Evolutionary conservation across 2,888 invertebrate genomes (phyloP).

Genomic region (Sinohyriopsis cumingii): DNA sequence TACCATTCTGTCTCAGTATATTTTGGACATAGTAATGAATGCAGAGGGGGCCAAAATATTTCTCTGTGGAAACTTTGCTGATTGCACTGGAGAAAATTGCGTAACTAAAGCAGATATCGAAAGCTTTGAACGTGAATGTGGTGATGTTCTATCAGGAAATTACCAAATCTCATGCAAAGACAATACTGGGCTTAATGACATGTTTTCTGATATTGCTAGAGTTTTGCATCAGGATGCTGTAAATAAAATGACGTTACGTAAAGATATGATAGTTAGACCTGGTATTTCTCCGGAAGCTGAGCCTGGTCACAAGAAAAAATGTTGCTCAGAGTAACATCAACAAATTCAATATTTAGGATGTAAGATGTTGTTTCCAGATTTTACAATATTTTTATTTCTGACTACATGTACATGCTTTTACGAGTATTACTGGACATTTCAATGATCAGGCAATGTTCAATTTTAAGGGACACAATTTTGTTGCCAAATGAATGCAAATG

Average conservation of each 20-base stretch:
- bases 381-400: not conserved
- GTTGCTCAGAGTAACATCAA: constrained; percentile 41
- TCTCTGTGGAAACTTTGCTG: constrained; percentile 92
- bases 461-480: no score
- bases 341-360: not conserved
- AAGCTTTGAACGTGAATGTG: constrained; percentile 89
- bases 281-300: constrained; percentile 50
- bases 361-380: not conserved
- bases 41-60: constrained; percentile 94
- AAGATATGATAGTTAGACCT: constrained; percentile 55
- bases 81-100: constrained; percentile 81
- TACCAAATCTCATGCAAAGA: constrained; percentile 93
- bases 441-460: no score
- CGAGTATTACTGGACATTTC: no score
- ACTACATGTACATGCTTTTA: no score
- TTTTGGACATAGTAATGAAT: constrained; percentile 89
- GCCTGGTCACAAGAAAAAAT: constrained; percentile 42
- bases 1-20: constrained; percentile 91
- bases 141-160: constrained; percentile 88
- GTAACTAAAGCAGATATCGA: constrained; percentile 91
- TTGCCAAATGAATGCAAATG: no score
- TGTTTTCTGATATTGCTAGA: constrained; percentile 89
- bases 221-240: constrained; percentile 55
- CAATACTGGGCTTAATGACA: constrained; percentile 88
- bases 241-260: constrained; percentile 54